Evolutionary conservation across 1,140 invertebrate genomes (phyloP), one percentile per base, ranked within the genome.

Genomic region (Macrosteles quadrilineatus): DNA sequence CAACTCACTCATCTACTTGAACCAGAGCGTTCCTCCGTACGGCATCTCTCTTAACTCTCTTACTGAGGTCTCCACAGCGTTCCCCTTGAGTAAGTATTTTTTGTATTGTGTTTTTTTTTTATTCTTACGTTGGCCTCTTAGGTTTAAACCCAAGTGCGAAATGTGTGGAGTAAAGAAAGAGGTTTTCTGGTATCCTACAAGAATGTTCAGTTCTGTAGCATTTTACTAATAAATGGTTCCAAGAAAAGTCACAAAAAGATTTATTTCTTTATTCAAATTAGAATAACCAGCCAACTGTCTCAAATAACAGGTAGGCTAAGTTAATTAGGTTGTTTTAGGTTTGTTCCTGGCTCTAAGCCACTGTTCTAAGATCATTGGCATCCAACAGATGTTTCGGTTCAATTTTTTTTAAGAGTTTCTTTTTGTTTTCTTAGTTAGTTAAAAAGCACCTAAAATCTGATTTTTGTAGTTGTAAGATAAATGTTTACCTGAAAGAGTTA

Each of bases 21-120:
- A 98, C 82, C 98, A 99, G 82, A 98, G 96, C 79, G 94, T 99
- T 2, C 98, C 98, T 3, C 95, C 97, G 0, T 98, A 97, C 82
- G 97, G 95, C 11, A 93, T 99, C 9, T 94, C 95, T 0, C 80
- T 99, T 0, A 99, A 99, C 80, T 94, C 90, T 77, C 88, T 97
- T 71, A 91, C 93, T 1, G 91, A 97, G 62, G 86, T 88, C 63
- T 92, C 90, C 74, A 97, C 96, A 2, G 91, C 87, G 77, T 95
- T 92, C 80, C 90, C 90, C 9, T 77, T 92, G 31, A 89, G 88
- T 90, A 81, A 86, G 85, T 85, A 31, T n/a, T n/a, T n/a, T n/a
- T n/a, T n/a, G n/a, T n/a, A n/a, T n/a, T n/a, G n/a, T n/a, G n/a
- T n/a, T n/a, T n/a, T n/a, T n/a, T n/a, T n/a, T n/a, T n/a, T n/a